A percentile compares a stretch with the other conserved stretches of the same genome.
phyloP scores from a whole-genome alignment of 2,888 invertebrate genomes.

The Sarcophaga carnaria region DNA sequence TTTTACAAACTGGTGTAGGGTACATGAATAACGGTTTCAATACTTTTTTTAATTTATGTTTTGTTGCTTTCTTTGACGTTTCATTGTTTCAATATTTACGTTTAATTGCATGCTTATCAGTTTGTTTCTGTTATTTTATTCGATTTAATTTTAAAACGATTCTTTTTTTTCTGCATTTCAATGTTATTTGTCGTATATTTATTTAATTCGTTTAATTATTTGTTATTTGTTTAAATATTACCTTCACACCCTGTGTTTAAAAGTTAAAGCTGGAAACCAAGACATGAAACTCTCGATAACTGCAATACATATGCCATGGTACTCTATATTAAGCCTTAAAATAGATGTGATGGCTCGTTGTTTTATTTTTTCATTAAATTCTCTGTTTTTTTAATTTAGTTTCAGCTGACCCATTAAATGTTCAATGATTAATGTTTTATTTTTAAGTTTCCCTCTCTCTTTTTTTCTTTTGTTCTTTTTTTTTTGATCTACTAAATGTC shows the following conservation, averaged over 20 bases:
- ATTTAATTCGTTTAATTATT: background rate
- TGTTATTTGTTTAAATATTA: background rate
- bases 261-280: constrained; percentile 28
- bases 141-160: constrained; percentile 37
- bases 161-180: constrained; percentile 21
- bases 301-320: background rate
- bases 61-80: constrained; percentile 23
- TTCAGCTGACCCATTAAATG: constrained; percentile 58
- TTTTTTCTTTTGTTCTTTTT: background rate
- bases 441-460: constrained; percentile 16
- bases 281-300: constrained; percentile 48
- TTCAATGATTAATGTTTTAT: constrained; percentile 48
- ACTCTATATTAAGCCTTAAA: background rate
- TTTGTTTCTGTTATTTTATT: constrained; percentile 1
- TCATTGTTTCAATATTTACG: constrained; percentile 17
- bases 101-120: constrained; percentile 53
- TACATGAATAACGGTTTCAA: too few species aligned
- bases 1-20: too few species aligned
- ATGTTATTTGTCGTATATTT: constrained; percentile 35
- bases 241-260: background rate
- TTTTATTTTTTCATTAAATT: background rate
- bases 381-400: constrained; percentile 27
- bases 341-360: background rate
- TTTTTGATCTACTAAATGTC: constrained; percentile 55
- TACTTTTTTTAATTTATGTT: background rate